phyloP scores from a whole-genome alignment of 2,888 invertebrate species.

The Melieria picta region DNA sequence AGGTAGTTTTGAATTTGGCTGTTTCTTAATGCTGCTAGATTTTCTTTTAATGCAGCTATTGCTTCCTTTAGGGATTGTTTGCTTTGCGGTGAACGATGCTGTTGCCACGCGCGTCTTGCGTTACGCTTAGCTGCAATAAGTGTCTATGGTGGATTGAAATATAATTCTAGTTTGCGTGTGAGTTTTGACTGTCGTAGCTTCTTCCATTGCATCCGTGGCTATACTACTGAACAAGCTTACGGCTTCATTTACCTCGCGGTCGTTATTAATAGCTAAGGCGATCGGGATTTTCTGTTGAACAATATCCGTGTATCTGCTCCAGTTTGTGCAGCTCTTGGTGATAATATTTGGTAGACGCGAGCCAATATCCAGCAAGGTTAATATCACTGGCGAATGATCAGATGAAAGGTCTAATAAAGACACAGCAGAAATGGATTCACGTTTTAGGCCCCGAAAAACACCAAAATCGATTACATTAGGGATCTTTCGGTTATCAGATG shows the following conservation, averaged over 20 bases:
- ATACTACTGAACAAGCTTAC: neutral
- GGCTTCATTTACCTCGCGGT: neutral
- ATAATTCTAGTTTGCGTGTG: neutral
- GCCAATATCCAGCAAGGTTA: neutral
- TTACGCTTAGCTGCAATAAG: neutral
- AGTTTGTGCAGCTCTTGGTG: neutral
- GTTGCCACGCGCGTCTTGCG: neutral
- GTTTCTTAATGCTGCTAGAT: neutral
- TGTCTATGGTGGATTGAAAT: conserved; percentile 1
- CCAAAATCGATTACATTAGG: conserved; percentile 8
- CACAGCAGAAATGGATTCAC: neutral
- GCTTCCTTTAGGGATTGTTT: neutral
- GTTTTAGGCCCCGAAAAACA: neutral
- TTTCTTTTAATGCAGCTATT: neutral
- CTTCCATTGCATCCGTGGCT: neutral
- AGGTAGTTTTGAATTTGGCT: neutral
- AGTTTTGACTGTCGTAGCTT: neutral
- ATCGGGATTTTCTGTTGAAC: neutral
- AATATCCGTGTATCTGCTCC: neutral
- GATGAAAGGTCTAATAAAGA: no score
- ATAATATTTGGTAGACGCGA: neutral
- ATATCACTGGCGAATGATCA: no score
- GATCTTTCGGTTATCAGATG: neutral
- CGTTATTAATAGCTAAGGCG: neutral
- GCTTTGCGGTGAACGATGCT: neutral